These are phyloP conservation scores for Trissolcus brochymenae DNA, from an alignment of 2,888 invertebrate species.

Conservation along the genomic window DNA sequence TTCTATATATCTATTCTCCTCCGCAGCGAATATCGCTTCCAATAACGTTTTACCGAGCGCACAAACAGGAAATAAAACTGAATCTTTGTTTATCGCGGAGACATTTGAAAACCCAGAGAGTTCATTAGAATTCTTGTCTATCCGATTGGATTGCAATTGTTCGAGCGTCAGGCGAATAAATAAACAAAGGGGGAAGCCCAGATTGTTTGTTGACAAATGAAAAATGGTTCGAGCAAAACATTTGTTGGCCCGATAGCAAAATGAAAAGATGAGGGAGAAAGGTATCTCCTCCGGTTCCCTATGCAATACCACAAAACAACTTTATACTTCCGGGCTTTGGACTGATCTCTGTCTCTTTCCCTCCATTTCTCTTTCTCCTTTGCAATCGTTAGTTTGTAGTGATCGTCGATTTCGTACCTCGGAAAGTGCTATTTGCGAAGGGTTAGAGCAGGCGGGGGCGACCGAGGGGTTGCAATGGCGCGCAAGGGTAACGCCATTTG, in stretches of 20 bases:
- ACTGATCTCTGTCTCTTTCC: not conserved
- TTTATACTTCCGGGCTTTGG: constrained; percentile 15
- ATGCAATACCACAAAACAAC: constrained; percentile 29
- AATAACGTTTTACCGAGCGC: too few relatives aligned
- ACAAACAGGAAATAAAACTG: constrained; percentile 1
- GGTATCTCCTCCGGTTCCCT: not conserved
- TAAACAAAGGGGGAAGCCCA: not conserved
- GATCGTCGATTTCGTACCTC: constrained; percentile 42
- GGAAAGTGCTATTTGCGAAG: constrained; percentile 40
- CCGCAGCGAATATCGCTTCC: too few relatives aligned
- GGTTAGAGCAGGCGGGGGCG: constrained; percentile 19
- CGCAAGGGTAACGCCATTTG: constrained; percentile 34
- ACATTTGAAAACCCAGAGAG: too few relatives aligned
- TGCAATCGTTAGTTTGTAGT: constrained; percentile 39
- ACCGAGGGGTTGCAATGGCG: constrained; percentile 1
- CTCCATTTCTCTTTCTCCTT: constrained; percentile 6
- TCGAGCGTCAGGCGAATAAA: not conserved
- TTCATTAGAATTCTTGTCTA: not conserved
- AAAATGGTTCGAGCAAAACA: not conserved
- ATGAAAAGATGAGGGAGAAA: not conserved
- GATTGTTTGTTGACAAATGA: not conserved
- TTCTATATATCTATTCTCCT: too few relatives aligned
- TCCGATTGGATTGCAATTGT: constrained; percentile 3
- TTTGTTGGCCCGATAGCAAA: not conserved
- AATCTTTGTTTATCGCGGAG: not conserved